Evolutionary conservation across 2,797 vertebrate genomes (phyloP).

Genomic region (Amblyopsis hoosieri): DNA sequence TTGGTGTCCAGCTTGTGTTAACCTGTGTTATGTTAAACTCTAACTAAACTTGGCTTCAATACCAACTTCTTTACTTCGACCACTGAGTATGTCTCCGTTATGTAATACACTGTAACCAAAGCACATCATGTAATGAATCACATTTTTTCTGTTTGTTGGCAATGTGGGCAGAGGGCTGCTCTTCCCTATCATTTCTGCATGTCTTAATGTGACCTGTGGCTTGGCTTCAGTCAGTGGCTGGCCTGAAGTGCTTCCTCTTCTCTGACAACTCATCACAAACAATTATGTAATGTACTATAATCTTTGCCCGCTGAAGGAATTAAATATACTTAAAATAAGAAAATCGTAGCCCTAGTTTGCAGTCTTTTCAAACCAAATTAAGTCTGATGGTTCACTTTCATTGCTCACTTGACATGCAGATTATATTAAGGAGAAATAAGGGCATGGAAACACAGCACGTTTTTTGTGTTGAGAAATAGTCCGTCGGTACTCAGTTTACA

Average conservation of each 20-base stretch:
- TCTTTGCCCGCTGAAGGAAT: conserved; percentile 35
- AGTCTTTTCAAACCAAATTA: conserved; percentile 50
- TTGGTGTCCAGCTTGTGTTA: conserved; percentile 3
- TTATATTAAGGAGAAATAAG: conserved; percentile 3
- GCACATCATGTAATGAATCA: conserved; percentile 22
- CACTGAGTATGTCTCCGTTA: conserved; percentile 33
- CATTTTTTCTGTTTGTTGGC: conserved; percentile 21
- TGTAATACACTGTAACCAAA: conserved; percentile 34
- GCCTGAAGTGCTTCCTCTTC: conserved; percentile 56
- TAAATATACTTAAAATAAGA: conserved; percentile 33
- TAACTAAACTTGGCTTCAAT: conserved; percentile 22
- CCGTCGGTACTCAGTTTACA: neutral
- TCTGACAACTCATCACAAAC: conserved; percentile 64
- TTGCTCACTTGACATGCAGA: neutral
- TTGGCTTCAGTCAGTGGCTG: conserved; percentile 55
- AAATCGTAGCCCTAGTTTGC: conserved; percentile 54
- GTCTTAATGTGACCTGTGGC: conserved; percentile 52
- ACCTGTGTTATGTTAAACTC: conserved; percentile 19
- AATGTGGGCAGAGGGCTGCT: too few species aligned
- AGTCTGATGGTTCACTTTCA: conserved; percentile 10
- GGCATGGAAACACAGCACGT: conserved; percentile 19
- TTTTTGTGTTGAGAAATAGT: neutral
- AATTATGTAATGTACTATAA: conserved; percentile 62
- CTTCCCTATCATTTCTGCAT: conserved; percentile 39
- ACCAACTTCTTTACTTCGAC: conserved; percentile 19